phyloP scores from a whole-genome alignment of 2,797 vertebrate species.

The Siniperca scherzeri region DNA sequence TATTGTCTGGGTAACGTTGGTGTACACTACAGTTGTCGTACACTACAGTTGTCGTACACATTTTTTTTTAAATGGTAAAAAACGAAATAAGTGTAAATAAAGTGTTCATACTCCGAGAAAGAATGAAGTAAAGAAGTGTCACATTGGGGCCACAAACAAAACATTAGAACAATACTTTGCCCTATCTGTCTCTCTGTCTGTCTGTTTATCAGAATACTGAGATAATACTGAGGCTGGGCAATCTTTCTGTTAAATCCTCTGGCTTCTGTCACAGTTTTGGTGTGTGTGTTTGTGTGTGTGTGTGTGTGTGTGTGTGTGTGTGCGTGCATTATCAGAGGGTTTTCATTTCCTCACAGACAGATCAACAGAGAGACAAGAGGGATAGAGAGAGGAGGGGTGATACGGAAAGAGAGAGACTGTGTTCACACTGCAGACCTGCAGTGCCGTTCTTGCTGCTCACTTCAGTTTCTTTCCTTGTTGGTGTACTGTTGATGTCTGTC shows the following conservation, averaged over 20 bases:
- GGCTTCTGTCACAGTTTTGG: constrained; percentile 38
- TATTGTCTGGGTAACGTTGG: background rate
- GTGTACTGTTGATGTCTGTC: background rate
- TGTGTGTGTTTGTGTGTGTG: constrained; percentile 7
- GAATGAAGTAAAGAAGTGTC: background rate
- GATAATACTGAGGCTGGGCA: constrained; percentile 32
- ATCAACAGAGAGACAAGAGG: constrained; percentile 34
- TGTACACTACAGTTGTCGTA: background rate
- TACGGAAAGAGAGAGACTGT: background rate
- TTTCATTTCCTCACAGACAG: constrained; percentile 65
- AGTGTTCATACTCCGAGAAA: background rate
- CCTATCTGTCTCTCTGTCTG: constrained; percentile 26
- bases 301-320: background rate
- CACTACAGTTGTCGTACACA: background rate
- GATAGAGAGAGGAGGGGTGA: constrained; percentile 5
- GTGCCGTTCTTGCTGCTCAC: constrained; percentile 1
- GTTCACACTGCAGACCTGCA: constrained; percentile 14
- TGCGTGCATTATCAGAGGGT: constrained; percentile 34
- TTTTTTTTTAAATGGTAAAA: background rate
- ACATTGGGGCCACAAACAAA: background rate
- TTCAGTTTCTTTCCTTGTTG: background rate
- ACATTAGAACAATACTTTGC: constrained; percentile 11
- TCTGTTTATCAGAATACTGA: constrained; percentile 31
- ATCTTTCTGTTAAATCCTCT: constrained; percentile 53
- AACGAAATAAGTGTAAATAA: background rate